Percentiles rank a stretch among this genome's conserved stretches.
These are phyloP conservation scores for Eulithis testata DNA, from an alignment of 2,888 invertebrate species.

Conservation along the genomic window DNA sequence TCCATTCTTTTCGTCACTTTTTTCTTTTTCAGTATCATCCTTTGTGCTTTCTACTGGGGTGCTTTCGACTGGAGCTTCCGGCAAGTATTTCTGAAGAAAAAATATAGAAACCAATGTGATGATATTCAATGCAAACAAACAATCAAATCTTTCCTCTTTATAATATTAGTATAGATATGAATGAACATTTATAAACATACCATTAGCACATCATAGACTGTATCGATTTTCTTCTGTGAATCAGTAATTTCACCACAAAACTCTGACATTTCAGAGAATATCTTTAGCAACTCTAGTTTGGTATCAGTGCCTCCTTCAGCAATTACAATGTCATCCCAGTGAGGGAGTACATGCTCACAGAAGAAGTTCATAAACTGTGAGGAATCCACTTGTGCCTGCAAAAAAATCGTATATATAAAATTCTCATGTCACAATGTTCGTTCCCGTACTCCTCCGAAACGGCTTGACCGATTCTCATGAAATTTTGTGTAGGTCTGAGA, in stretches of 20 bases:
- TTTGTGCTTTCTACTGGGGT: slow-evolving; percentile 64
- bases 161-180: too few species aligned
- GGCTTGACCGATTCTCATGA: too few species aligned
- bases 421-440: too few species aligned
- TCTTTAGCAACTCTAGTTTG: slow-evolving; percentile 92
- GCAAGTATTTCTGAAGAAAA: slow-evolving; percentile 90
- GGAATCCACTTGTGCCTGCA: slow-evolving; percentile 93
- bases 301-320: slow-evolving; percentile 85
- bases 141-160: too few species aligned
- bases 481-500: too few species aligned
- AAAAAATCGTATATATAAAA: too few species aligned
- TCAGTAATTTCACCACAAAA: slow-evolving; percentile 91
- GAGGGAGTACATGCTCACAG: slow-evolving; percentile 92
- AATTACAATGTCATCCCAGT: slow-evolving; percentile 87
- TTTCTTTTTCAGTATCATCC: slow-evolving; percentile 69
- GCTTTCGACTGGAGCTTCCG: slow-evolving; percentile 90
- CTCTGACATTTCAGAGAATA: slow-evolving; percentile 93
- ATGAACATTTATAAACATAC: slow-evolving; percentile 78
- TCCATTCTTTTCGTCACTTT: slow-evolving; percentile 67
- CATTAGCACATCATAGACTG: slow-evolving; percentile 91
- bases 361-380: slow-evolving; percentile 93
- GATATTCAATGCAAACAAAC: too few species aligned
- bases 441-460: too few species aligned
- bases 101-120: not conserved
- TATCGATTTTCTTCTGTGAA: slow-evolving; percentile 89